Evolutionary conservation across 2,797 vertebrate genomes (phyloP).

Genomic region (Tangara arthus): DNA sequence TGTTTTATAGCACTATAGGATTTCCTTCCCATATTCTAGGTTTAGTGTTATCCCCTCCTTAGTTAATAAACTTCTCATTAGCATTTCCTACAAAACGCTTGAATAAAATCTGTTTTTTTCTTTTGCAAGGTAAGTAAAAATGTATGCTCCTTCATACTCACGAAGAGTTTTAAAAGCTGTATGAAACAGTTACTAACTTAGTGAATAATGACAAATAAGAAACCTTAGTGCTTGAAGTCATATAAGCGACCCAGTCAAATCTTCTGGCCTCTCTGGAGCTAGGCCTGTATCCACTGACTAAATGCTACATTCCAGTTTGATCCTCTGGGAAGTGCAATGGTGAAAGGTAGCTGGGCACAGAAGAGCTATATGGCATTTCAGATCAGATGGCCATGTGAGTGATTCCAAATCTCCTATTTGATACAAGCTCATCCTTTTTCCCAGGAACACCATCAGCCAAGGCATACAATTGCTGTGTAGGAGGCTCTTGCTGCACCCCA

Average conservation of each 20-base stretch:
- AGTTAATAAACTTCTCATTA: neutral
- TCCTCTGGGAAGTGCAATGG: neutral
- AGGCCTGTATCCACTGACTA: neutral
- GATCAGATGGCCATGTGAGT: neutral
- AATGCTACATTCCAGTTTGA: neutral
- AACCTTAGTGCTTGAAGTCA: neutral
- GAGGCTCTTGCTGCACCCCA: neutral
- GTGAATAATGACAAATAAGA: neutral
- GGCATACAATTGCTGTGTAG: neutral
- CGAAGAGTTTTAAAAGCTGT: neutral
- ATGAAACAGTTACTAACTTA: neutral
- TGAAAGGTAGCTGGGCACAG: neutral
- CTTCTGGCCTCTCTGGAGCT: neutral
- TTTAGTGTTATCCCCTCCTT: neutral
- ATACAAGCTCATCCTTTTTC: neutral
- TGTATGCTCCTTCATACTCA: neutral
- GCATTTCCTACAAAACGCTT: neutral
- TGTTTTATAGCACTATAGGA: neutral
- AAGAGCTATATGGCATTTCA: neutral
- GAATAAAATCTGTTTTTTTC: neutral
- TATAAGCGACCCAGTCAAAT: neutral
- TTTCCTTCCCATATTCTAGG: neutral
- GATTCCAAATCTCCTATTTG: neutral
- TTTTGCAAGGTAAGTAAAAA: neutral
- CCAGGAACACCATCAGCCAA: neutral